Evolutionary conservation across 2,113 vertebrate species (phyloP).

Genomic region (Potamarius usumacintae): DNA sequence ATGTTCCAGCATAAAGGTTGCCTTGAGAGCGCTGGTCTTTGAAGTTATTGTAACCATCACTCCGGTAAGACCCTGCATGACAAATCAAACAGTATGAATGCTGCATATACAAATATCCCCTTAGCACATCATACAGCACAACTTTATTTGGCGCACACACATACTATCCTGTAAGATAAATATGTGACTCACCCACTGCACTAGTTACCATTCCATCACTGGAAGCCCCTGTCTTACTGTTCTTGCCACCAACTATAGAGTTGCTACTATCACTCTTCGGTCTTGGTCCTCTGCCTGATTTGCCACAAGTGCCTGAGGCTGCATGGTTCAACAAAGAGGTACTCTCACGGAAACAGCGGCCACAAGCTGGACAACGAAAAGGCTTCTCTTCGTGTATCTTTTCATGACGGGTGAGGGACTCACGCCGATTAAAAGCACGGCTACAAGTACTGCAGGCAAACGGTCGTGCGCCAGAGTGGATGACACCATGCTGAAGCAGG

Average conservation of each 20-base stretch:
- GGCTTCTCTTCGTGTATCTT: slow-evolving; percentile 90
- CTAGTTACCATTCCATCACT: slow-evolving; percentile 73
- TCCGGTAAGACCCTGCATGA: slow-evolving; percentile 65
- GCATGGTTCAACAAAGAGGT: slow-evolving; percentile 90
- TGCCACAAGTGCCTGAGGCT: slow-evolving; percentile 82
- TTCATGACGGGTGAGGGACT: slow-evolving; percentile 90
- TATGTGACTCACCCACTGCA: slow-evolving; percentile 76
- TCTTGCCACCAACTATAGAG: slow-evolving; percentile 52
- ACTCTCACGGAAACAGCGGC: slow-evolving; percentile 87
- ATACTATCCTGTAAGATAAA: slow-evolving; percentile 48
- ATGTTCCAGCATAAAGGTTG: slow-evolving; percentile 76
- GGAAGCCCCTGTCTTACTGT: slow-evolving; percentile 73
- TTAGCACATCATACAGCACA: slow-evolving; percentile 31
- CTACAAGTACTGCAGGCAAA: slow-evolving; percentile 86
- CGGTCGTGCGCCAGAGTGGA: slow-evolving; percentile 89
- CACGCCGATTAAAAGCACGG: slow-evolving; percentile 90
- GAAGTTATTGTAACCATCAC: slow-evolving; percentile 78
- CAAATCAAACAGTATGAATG: slow-evolving; percentile 56
- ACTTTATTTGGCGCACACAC: slow-evolving; percentile 50
- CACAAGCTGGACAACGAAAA: slow-evolving; percentile 86
- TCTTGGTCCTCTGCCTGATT: slow-evolving; percentile 77
- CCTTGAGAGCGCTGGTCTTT: slow-evolving; percentile 80
- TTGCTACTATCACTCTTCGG: slow-evolving; percentile 59
- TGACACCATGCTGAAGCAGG: slow-evolving; percentile 92
- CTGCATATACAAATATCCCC: slow-evolving; percentile 41